Conservation (phyloP, 2,888 invertebrate species). For the Drosophila siamana region DNA sequence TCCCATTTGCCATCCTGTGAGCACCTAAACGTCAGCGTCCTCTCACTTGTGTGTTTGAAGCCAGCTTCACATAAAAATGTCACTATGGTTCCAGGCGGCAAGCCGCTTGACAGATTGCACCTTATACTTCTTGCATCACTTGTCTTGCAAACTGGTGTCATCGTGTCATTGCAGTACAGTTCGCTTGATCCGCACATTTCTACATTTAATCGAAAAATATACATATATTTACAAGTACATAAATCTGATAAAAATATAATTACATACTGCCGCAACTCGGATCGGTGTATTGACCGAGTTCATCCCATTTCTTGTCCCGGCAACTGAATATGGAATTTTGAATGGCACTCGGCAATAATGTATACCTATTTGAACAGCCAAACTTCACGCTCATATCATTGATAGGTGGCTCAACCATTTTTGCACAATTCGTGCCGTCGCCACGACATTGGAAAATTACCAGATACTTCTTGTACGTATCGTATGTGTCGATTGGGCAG, state of each 20-base stretch:
- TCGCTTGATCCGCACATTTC: background rate
- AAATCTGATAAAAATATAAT: too few species aligned
- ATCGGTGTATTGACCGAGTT: rapidly evolving
- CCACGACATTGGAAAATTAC: background rate
- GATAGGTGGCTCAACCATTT: background rate
- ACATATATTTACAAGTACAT: background rate
- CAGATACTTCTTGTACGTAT: background rate
- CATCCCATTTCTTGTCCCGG: background rate
- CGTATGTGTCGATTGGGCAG: slow-evolving; percentile 34
- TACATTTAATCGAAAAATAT: background rate
- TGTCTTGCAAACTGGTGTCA: rapidly evolving
- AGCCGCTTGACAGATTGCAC: background rate
- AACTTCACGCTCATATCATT: background rate
- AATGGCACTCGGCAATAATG: background rate
- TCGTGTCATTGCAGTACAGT: slow-evolving; percentile 23
- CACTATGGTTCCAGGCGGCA: background rate
- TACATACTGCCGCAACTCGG: slow-evolving; percentile 27
- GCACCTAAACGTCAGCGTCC: background rate
- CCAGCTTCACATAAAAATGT: background rate
- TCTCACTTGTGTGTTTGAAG: background rate
- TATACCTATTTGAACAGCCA: background rate
- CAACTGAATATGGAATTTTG: rapidly evolving
- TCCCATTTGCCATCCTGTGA: slow-evolving; percentile 26
- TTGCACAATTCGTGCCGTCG: rapidly evolving
- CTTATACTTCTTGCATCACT: rapidly evolving